Evolutionary conservation across 2,113 vertebrate species (phyloP), one percentile per base, ranked within the genome.

Genomic region (Rallus limicola): DNA sequence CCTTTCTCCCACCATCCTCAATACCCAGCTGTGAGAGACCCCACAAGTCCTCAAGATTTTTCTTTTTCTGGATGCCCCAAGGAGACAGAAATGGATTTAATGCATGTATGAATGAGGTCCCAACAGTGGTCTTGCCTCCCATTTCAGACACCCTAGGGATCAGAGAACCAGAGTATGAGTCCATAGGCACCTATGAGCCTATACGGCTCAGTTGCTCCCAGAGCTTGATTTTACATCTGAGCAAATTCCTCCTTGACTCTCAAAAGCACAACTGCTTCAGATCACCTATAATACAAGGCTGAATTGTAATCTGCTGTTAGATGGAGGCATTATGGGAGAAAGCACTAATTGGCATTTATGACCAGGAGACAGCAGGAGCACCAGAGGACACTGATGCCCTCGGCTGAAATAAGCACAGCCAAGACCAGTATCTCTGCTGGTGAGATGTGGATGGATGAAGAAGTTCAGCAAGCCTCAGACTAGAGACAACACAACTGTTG

Each of bases 1-100:
- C 8, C 40, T 76, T 64, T 82, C 34, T 88, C 28, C 12, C 0
- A 5, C 0, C 0, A 24, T 31, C 29, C 18, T 13, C 28, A 60
- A 16, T 4, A 62, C 21, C 42, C 5, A 9, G 15, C 44, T 59
- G 42, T 62, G 55, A 85, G 62, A 92, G 23, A 56, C 13, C 6
- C 34, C 10, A 34, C 15, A n/a, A n/a, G 33, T 18, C 19, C 36
- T 67, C 65, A 63, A 63, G 5, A 9, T 14, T 8, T 70, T 77
- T 92, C 36, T 78, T 77, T 36, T 78, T 60, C 38, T 67, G 40
- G 16, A 19, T 81, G 55, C 26, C 55, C 26, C 31, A 13, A 80
- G 10, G 44, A 76, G 11, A 82, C 13, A 83, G 16, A 72, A 76
- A 77, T 25, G 14, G 44, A 77, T 52, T 59, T 64, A 40, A 79